phyloP scores from a whole-genome alignment of 2,797 vertebrate species.

The Trematomus bernacchii region DNA sequence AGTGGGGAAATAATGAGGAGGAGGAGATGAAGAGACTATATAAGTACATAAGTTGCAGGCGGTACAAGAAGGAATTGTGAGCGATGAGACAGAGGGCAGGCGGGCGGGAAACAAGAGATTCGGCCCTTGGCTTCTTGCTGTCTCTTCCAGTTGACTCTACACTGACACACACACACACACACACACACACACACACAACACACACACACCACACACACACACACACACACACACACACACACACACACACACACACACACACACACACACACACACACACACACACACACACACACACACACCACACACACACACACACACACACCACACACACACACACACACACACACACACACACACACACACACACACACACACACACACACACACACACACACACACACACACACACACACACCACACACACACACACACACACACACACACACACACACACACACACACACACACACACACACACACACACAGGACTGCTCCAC shows the following conservation, averaged over 20 bases:
- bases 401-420: conserved; percentile 35
- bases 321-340: conserved; percentile 40
- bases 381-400: conserved; percentile 39
- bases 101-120: conserved; percentile 54
- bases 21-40: background rate
- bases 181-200: no score
- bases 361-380: conserved; percentile 31
- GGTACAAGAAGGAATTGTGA: conserved; percentile 30
- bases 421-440: conserved; percentile 18
- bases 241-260: conserved; percentile 42
- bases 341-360: conserved; percentile 15
- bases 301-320: conserved; percentile 27
- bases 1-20: conserved; percentile 20
- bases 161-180: conserved; percentile 38
- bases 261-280: conserved; percentile 34
- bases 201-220: conserved; percentile 32
- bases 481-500: conserved; percentile 49
- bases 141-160: conserved; percentile 65
- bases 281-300: conserved; percentile 18
- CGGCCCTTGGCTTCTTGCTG: conserved; percentile 58
- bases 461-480: conserved; percentile 23
- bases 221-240: conserved; percentile 31
- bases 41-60: conserved; percentile 15
- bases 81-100: conserved; percentile 67
- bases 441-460: conserved; percentile 24